These are phyloP conservation scores for Hemibagrus guttatus DNA, from an alignment of 2,797 vertebrate genomes.

Conservation along the genomic window DNA sequence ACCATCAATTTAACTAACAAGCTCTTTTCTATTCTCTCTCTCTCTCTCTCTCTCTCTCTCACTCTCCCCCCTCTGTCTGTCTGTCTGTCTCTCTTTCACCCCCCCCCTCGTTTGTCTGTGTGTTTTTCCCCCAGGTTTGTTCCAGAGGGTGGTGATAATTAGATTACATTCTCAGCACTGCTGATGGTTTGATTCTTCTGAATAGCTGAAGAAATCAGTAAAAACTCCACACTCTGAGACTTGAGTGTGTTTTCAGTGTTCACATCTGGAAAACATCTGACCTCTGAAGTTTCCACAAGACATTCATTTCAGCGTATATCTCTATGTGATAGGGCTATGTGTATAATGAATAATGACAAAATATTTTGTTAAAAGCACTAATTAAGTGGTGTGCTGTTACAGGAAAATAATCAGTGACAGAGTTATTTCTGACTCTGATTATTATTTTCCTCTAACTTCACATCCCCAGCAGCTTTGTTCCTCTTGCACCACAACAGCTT, in stretches of 20 bases:
- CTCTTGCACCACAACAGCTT: not conserved
- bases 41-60: constrained; percentile 28
- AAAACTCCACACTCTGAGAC: not conserved
- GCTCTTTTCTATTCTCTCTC: constrained; percentile 63
- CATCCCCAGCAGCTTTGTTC: not conserved
- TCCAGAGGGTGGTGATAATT: constrained; percentile 64
- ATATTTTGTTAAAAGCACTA: not conserved
- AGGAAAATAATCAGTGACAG: not conserved
- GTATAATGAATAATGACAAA: not conserved
- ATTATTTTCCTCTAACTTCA: not conserved
- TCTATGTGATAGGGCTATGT: not conserved
- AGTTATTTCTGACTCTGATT: not conserved
- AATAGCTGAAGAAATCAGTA: not conserved
- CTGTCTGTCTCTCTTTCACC: not conserved
- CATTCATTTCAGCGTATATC: not conserved
- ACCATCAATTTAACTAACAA: constrained; percentile 80
- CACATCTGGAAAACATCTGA: not conserved
- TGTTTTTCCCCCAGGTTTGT: constrained; percentile 14
- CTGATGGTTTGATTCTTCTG: constrained; percentile 56
- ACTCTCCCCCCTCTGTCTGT: not conserved
- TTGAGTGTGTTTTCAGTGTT: not conserved
- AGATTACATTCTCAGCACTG: constrained; percentile 68
- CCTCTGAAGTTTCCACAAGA: not conserved
- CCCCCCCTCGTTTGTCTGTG: not conserved
- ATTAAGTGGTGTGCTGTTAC: not conserved